phyloP scores from a whole-genome alignment of 2,113 vertebrate genomes.

The Pseudorasbora parva region DNA sequence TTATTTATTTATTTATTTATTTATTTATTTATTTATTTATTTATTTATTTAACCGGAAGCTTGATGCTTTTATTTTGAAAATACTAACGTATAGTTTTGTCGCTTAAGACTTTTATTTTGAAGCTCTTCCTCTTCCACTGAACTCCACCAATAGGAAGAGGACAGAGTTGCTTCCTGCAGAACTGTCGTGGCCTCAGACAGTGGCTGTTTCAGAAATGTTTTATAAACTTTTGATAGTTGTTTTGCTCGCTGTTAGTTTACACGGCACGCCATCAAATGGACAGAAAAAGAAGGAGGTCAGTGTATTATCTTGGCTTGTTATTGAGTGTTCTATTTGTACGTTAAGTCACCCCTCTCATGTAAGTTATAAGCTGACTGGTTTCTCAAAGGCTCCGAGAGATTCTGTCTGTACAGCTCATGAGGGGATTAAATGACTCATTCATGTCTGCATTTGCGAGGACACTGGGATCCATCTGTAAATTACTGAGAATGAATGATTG shows the following conservation, averaged over 20 bases:
- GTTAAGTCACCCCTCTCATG: too few species aligned
- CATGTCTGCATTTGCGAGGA: background rate
- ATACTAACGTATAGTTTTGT: background rate
- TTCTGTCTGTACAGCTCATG: background rate
- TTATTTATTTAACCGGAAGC: too few species aligned
- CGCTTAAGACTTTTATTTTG: constrained; percentile 44
- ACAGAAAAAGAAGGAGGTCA: constrained; percentile 87
- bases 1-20: too few species aligned
- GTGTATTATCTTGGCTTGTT: background rate
- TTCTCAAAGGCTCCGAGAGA: background rate
- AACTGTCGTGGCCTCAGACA: background rate
- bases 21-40: too few species aligned
- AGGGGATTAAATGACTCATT: background rate
- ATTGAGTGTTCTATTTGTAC: background rate
- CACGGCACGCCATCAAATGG: constrained; percentile 60
- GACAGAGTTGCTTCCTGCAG: constrained; percentile 52
- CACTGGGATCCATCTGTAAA: background rate
- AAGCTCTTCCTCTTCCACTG: background rate
- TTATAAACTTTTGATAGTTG: constrained; percentile 63
- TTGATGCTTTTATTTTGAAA: background rate
- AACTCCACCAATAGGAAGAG: constrained; percentile 65
- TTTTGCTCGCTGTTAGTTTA: constrained; percentile 57
- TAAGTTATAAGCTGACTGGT: background rate
- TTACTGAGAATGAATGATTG: too few species aligned
- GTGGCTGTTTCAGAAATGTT: constrained; percentile 62